phyloP scores from a whole-genome alignment of 1,140 invertebrate genomes.

The Micrasema longulum region DNA sequence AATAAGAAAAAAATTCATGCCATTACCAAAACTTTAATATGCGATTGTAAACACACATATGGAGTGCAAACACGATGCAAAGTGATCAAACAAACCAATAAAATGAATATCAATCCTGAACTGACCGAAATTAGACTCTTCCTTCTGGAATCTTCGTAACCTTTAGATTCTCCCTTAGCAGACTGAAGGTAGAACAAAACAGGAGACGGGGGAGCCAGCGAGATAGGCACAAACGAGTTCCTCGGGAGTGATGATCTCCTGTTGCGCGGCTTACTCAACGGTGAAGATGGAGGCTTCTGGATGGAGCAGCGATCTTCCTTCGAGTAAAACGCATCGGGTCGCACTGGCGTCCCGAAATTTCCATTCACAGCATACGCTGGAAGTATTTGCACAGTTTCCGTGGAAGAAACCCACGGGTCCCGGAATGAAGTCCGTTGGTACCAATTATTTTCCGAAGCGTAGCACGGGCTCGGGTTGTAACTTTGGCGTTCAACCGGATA shows the following conservation, averaged over 20 bases:
- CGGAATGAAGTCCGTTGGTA: slow-evolving; percentile 22
- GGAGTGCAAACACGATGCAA: slow-evolving; percentile 38
- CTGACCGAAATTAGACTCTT: slow-evolving; percentile 41
- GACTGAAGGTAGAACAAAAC: slow-evolving; percentile 39
- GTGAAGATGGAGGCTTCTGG: slow-evolving; percentile 39
- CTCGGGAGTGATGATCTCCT: slow-evolving; percentile 41
- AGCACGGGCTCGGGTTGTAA: slow-evolving; percentile 5
- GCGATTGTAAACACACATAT: slow-evolving; percentile 5
- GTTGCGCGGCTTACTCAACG: slow-evolving; percentile 18
- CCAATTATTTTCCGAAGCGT: slow-evolving; percentile 30
- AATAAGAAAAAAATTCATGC: slow-evolving; percentile 13
- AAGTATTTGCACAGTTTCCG: slow-evolving; percentile 25
- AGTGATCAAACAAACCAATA: slow-evolving; percentile 24
- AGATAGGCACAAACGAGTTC: slow-evolving; percentile 24
- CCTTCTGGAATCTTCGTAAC: slow-evolving; percentile 28
- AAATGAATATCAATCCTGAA: slow-evolving; percentile 36
- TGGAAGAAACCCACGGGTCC: slow-evolving; percentile 10
- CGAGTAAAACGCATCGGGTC: slow-evolving; percentile 4
- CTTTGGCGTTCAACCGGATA: neutral
- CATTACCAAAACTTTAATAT: slow-evolving; percentile 7
- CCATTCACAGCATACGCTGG: slow-evolving; percentile 25
- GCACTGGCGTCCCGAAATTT: neutral
- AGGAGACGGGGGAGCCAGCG: too few relatives aligned
- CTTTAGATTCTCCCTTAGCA: slow-evolving; percentile 19
- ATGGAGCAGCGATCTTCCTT: slow-evolving; percentile 9